Conservation (phyloP, 2,113 vertebrate species). For the Dromas ardeola region DNA sequence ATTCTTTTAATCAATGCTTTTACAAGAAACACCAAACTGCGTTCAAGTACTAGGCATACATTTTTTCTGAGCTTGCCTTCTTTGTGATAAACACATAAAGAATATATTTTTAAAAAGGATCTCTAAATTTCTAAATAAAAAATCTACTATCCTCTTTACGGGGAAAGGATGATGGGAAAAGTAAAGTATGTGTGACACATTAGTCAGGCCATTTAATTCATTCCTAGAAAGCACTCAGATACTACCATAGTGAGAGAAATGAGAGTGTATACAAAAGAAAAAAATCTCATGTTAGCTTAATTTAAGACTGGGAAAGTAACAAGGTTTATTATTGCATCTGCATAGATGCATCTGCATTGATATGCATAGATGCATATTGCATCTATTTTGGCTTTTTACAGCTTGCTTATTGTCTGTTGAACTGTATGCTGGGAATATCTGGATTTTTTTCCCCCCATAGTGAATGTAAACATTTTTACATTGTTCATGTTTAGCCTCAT, state of each 20-base stretch:
- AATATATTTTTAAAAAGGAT: not conserved
- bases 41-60: not conserved
- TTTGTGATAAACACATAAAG: not conserved
- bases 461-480: not conserved
- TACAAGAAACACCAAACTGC: not conserved
- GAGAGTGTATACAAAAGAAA: not conserved
- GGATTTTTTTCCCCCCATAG: not conserved
- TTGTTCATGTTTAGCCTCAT: not conserved
- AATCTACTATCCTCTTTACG: not conserved
- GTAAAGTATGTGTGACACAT: not conserved
- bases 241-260: not conserved
- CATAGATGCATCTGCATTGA: no score
- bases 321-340: not conserved
- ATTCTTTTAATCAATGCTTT: not conserved
- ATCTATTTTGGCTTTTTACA: not conserved
- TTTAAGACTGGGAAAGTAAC: not conserved
- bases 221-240: not conserved
- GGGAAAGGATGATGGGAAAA: not conserved
- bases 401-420: not conserved
- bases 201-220: not conserved
- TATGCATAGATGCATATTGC: no score
- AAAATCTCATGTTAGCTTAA: not conserved
- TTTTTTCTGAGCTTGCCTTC: not conserved
- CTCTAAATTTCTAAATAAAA: not conserved
- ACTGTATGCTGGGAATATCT: not conserved